These are phyloP conservation scores for Sphenopsis melanotis DNA, from an alignment of 2,797 vertebrate genomes.

Conservation along the genomic window DNA sequence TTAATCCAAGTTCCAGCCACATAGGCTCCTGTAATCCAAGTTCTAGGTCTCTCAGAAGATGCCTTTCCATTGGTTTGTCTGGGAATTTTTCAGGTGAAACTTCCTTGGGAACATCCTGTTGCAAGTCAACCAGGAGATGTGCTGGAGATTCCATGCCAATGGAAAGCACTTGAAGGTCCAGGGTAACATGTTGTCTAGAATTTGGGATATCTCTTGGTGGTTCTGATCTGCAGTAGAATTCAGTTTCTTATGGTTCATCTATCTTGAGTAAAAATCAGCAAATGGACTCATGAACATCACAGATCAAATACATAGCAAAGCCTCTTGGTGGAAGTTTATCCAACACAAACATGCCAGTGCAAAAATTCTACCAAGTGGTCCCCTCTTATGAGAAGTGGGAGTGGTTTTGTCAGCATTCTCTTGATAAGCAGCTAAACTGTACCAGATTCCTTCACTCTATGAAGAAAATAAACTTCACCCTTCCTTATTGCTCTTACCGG, in stretches of 20 bases:
- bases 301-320: neutral
- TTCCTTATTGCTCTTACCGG: neutral
- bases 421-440: neutral
- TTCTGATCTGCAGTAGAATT: neutral
- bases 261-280: neutral
- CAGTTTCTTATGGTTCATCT: neutral
- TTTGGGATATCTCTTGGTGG: neutral
- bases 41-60: neutral
- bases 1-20: too few relatives aligned
- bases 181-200: fast-evolving
- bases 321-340: neutral
- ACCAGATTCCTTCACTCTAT: neutral
- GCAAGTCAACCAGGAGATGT: neutral
- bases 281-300: neutral
- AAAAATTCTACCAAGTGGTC: neutral
- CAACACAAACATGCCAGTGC: neutral
- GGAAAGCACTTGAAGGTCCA: neutral
- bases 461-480: neutral
- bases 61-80: neutral
- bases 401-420: neutral
- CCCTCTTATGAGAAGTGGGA: neutral
- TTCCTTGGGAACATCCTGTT: neutral
- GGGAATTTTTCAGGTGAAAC: neutral
- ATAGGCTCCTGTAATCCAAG: neutral
- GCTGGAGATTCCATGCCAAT: neutral